Percentiles rank a stretch among this genome's conserved stretches.
Conservation (phyloP, 2,888 invertebrate genomes). For the Pachymerium ferrugineum region DNA sequence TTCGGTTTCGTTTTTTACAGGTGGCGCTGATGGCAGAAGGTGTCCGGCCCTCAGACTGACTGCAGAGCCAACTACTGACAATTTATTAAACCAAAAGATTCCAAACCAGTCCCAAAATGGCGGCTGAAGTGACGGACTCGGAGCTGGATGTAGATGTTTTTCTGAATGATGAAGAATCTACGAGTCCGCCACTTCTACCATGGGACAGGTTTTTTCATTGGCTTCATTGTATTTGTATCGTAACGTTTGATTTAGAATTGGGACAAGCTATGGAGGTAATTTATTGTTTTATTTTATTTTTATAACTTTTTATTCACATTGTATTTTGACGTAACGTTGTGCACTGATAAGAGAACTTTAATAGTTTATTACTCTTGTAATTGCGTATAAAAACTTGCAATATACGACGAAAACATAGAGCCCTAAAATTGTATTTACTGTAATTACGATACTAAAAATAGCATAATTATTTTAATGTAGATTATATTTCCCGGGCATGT, state of each 20-base stretch:
- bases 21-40: too few species aligned
- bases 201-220: conserved; percentile 63
- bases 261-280: conserved; percentile 94
- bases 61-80: too few species aligned
- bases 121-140: conserved; percentile 9
- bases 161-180: not conserved
- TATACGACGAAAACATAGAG: not conserved
- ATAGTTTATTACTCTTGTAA: too few species aligned
- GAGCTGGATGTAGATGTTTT: not conserved
- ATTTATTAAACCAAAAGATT: too few species aligned
- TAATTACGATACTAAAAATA: not conserved
- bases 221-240: conserved; percentile 96
- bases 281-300: conserved; percentile 27
- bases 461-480: conserved; percentile 48
- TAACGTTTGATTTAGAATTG: conserved; percentile 96
- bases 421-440: not conserved
- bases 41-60: too few species aligned
- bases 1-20: too few species aligned
- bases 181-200: conserved; percentile 34
- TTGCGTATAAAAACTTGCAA: too few species aligned
- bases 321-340: not conserved
- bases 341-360: too few species aligned
- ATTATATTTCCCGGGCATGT: conserved; percentile 75
- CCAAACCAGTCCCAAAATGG: not conserved
- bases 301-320: not conserved